Evolutionary conservation across 2,113 vertebrate species (phyloP).

Genomic region (Calyptomena viridis): DNA sequence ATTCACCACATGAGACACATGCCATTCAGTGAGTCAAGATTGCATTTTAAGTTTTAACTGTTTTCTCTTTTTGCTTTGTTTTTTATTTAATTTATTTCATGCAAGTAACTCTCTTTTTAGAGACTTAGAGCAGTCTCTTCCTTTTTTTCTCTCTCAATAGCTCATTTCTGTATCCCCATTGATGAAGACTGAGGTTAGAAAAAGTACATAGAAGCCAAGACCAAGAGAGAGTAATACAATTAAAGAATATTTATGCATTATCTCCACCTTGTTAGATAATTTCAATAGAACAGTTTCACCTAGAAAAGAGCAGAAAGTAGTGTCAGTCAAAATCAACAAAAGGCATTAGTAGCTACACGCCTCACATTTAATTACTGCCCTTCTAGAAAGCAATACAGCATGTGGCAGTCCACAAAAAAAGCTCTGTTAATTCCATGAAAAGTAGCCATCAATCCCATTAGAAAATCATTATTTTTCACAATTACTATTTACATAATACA

Average conservation of each 20-base stretch:
- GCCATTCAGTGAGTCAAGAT: neutral
- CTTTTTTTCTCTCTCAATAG: neutral
- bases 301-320: neutral
- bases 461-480: neutral
- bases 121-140: neutral
- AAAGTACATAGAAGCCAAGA: neutral
- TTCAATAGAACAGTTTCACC: neutral
- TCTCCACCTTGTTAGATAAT: neutral
- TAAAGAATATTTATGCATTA: neutral
- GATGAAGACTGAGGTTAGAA: neutral
- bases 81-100: neutral
- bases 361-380: neutral
- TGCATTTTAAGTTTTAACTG: neutral
- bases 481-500: neutral
- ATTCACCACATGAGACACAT: neutral
- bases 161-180: neutral
- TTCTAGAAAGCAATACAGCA: neutral
- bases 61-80: neutral
- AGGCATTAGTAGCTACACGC: neutral
- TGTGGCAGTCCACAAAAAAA: neutral
- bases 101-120: neutral
- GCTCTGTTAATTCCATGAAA: neutral
- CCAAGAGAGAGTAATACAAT: neutral
- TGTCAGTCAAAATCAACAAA: neutral
- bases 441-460: neutral